Percentiles rank a stretch among this genome's conserved stretches.
Evolutionary conservation across 2,888 invertebrate genomes (phyloP).

Genomic region (Gastrophysa polygoni): DNA sequence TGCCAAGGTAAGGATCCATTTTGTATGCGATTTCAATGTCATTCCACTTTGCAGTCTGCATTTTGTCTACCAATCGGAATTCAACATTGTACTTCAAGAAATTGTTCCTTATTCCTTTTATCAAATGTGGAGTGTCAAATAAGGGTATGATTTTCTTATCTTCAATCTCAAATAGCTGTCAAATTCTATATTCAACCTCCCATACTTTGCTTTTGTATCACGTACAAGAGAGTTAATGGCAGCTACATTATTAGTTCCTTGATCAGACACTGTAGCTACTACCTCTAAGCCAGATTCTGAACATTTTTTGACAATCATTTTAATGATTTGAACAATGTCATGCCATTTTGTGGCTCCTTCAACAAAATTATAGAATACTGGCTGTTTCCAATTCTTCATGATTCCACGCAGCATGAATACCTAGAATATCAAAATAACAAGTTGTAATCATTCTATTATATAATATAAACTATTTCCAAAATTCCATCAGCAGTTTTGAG

Average conservation of each 20-base stretch:
- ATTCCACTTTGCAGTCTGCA: neutral
- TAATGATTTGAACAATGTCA: neutral
- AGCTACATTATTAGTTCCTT: conserved; percentile 31
- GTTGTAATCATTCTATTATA: too few species aligned
- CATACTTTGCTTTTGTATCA: conserved; percentile 9
- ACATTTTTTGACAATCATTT: conserved; percentile 7
- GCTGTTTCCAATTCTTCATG: conserved; percentile 5
- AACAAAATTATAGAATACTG: neutral
- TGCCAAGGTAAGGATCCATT: neutral
- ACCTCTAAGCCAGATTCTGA: conserved; percentile 28
- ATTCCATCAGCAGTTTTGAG: neutral
- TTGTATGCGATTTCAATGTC: neutral
- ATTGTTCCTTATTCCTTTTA: too few species aligned
- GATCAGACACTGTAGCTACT: conserved; percentile 36
- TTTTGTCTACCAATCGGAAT: neutral
- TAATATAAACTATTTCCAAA: too few species aligned
- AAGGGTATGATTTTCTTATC: neutral
- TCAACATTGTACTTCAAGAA: too few species aligned
- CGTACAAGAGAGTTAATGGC: conserved; percentile 23
- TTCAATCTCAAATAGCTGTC: neutral
- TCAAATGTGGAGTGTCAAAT: too few species aligned
- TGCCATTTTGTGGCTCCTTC: too few species aligned
- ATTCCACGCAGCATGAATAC: conserved; percentile 22
- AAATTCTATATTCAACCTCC: conserved; percentile 7
- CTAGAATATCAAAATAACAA: conserved; percentile 10